Percentiles rank a stretch among this genome's conserved stretches.
Evolutionary conservation across 2,797 vertebrate species (phyloP).

Genomic region (Epinephelus awoara): DNA sequence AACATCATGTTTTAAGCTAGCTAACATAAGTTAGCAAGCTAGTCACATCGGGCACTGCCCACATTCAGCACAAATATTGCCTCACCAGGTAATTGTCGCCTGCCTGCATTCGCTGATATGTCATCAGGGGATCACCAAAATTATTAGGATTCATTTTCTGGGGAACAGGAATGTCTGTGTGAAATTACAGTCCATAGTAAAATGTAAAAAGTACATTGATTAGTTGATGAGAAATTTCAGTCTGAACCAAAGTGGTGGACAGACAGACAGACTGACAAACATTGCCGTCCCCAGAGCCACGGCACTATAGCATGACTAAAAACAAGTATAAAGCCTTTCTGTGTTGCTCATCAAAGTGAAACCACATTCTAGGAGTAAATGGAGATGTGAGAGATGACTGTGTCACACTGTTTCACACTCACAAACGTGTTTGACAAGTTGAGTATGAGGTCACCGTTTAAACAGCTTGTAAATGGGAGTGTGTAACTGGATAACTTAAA

Average conservation of each 20-base stretch:
- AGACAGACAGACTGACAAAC: too few relatives aligned
- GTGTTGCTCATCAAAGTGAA: background rate
- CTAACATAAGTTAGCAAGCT: too few relatives aligned
- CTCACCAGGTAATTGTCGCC: too few relatives aligned
- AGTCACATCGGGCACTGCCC: too few relatives aligned
- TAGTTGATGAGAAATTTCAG: background rate
- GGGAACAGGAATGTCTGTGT: background rate
- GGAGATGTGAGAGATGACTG: background rate
- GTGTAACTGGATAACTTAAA: constrained; percentile 34
- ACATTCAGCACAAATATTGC: too few relatives aligned
- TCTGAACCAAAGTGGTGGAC: too few relatives aligned
- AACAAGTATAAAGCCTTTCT: constrained; percentile 1
- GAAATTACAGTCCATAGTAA: background rate
- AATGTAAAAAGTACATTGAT: background rate
- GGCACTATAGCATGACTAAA: background rate
- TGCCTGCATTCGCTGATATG: too few relatives aligned
- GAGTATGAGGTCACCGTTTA: constrained; percentile 24
- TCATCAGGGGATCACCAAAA: background rate
- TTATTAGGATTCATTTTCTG: background rate
- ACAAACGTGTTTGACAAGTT: constrained; percentile 57
- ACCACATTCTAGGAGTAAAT: constrained; percentile 14
- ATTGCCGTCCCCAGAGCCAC: too few relatives aligned
- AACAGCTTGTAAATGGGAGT: constrained; percentile 7
- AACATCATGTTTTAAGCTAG: too few relatives aligned
- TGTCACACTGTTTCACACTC: background rate